These are phyloP conservation scores for Ageneiosus marmoratus DNA, from an alignment of 2,113 vertebrate genomes.

Conservation along the genomic window DNA sequence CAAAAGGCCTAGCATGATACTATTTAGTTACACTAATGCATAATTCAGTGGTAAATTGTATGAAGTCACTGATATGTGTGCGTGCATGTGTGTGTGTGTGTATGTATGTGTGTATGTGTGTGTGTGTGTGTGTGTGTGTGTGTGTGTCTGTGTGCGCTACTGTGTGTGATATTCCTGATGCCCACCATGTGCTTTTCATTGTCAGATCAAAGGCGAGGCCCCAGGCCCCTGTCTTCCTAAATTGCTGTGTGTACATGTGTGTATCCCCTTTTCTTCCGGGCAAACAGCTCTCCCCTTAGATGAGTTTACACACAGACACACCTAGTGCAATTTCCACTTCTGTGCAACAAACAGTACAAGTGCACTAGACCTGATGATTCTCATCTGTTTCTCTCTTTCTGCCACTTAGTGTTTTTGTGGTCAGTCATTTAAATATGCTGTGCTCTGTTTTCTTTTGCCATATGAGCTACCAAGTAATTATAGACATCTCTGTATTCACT, in stretches of 20 bases:
- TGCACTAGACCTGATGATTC: background rate
- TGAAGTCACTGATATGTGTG: background rate
- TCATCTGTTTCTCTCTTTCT: background rate
- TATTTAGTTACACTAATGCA: constrained; percentile 11
- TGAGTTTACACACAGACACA: constrained; percentile 16
- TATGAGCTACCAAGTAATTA: constrained; percentile 13
- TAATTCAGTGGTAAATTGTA: constrained; percentile 9
- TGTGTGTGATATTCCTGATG: constrained; percentile 31
- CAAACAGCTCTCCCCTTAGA: constrained; percentile 43
- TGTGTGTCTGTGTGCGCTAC: constrained; percentile 8
- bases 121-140: constrained; percentile 6
- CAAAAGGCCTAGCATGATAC: background rate
- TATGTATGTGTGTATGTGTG: constrained; percentile 14
- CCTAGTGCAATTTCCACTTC: constrained; percentile 17
- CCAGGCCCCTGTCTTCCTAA: constrained; percentile 43
- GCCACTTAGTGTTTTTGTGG: background rate
- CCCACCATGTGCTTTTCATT: constrained; percentile 67
- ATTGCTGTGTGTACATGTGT: constrained; percentile 8
- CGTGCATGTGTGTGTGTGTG: constrained; percentile 2
- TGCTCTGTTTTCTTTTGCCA: constrained; percentile 1
- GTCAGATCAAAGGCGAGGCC: constrained; percentile 65
- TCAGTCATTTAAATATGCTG: background rate
- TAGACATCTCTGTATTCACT: background rate
- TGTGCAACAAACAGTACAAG: background rate
- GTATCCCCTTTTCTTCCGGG: constrained; percentile 26